phyloP scores from a whole-genome alignment of 2,113 vertebrate species.

The Ornithorhynchus anatinus region DNA sequence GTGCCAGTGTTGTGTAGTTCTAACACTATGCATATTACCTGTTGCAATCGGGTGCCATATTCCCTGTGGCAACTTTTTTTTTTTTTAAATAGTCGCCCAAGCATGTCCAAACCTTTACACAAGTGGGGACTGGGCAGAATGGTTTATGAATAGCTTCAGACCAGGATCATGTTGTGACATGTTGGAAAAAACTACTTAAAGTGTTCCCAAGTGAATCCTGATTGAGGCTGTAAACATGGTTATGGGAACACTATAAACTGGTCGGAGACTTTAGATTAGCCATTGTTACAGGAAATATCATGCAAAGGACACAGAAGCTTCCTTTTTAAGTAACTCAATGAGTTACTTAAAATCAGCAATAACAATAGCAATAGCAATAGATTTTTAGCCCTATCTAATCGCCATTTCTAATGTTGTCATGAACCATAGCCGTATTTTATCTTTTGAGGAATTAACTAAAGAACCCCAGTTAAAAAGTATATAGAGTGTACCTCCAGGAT shows the following conservation, averaged over 20 bases:
- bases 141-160: too few species aligned
- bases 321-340: too few species aligned
- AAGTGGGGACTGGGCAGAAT: neutral
- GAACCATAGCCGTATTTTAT: too few species aligned
- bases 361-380: too few species aligned
- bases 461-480: too few species aligned
- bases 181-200: neutral
- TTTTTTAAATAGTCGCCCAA: neutral
- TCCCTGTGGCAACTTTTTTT: neutral
- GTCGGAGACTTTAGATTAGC: neutral
- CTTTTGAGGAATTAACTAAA: too few species aligned
- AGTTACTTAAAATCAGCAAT: too few species aligned
- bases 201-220: neutral
- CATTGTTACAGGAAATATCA: neutral
- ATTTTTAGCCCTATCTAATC: too few species aligned
- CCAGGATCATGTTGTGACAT: neutral
- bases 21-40: neutral
- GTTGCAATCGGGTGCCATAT: neutral
- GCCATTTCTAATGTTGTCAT: too few species aligned
- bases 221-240: neutral
- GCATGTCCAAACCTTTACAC: neutral
- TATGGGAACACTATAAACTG: neutral
- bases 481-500: too few species aligned
- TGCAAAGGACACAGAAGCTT: neutral
- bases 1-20: neutral